phyloP scores from a whole-genome alignment of 2,797 vertebrate species.

The Pitangus sulphuratus region DNA sequence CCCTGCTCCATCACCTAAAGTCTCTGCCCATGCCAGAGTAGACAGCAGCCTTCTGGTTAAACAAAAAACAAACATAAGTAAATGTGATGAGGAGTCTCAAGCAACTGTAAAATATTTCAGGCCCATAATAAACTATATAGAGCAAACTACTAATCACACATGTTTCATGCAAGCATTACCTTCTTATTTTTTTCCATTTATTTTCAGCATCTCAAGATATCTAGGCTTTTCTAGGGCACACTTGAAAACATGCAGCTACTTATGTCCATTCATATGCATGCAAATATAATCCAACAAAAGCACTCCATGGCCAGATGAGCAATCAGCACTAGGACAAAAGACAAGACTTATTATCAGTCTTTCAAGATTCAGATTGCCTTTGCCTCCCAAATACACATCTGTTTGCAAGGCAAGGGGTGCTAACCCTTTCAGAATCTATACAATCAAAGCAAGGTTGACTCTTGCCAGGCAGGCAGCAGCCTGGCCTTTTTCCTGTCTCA shows the following conservation, averaged over 20 bases:
- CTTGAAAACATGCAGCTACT: slow-evolving; percentile 22
- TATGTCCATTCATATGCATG: slow-evolving; percentile 31
- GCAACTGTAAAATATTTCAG: neutral
- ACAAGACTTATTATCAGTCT: slow-evolving; percentile 29
- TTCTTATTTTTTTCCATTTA: neutral
- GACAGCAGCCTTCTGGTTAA: neutral
- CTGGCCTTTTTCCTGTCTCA: neutral
- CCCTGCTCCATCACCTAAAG: neutral
- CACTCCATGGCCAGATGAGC: neutral
- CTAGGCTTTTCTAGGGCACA: slow-evolving; percentile 20
- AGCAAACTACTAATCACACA: neutral
- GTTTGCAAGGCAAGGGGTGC: neutral
- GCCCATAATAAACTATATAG: neutral
- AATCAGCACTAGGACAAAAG: slow-evolving; percentile 50
- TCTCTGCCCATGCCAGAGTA: neutral
- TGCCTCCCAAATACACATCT: slow-evolving; percentile 1
- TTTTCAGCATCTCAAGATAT: slow-evolving; percentile 8
- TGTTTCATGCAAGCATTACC: neutral
- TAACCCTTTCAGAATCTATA: slow-evolving; percentile 4
- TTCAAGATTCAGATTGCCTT: slow-evolving; percentile 20
- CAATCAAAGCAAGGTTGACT: neutral
- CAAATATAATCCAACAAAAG: slow-evolving; percentile 42
- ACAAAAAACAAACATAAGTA: neutral
- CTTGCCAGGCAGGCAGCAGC: neutral
- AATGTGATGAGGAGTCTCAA: neutral